A percentile compares a stretch with the other conserved stretches of the same genome.
Evolutionary conservation across 2,888 invertebrate genomes (phyloP).

Genomic region (Hermaeophaga mercurialis): DNA sequence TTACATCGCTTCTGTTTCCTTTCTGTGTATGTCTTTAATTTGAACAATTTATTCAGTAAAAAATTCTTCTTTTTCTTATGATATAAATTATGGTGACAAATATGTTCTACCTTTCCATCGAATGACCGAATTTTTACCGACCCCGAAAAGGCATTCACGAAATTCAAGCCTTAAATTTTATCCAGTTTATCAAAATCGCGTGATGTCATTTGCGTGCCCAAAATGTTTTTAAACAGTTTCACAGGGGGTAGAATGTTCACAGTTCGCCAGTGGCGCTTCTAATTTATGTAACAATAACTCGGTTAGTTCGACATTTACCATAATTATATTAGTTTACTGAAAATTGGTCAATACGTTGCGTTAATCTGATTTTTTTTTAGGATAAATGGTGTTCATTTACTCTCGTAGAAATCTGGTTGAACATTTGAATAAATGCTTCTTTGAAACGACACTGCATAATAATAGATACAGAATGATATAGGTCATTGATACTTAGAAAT

Average conservation of each 20-base stretch:
- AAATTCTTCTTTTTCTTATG: background rate
- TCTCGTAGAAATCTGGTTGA: too few relatives aligned
- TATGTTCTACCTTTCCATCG: background rate
- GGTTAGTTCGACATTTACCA: slow-evolving; percentile 4
- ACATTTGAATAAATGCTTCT: too few relatives aligned
- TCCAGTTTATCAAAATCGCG: slow-evolving; percentile 44
- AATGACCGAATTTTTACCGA: slow-evolving; percentile 21
- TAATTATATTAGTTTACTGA: slow-evolving; percentile 8
- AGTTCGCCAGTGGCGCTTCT: slow-evolving; percentile 35
- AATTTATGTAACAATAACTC: slow-evolving; percentile 19
- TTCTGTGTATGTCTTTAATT: too few relatives aligned
- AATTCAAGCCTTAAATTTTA: slow-evolving; percentile 30
- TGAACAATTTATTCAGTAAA: too few relatives aligned
- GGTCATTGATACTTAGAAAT: too few relatives aligned
- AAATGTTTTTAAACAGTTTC: slow-evolving; percentile 47
- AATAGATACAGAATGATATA: too few relatives aligned
- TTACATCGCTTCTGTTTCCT: too few relatives aligned
- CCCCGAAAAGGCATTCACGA: slow-evolving; percentile 19
- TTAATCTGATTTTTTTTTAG: too few relatives aligned
- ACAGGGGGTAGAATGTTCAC: slow-evolving; percentile 38
- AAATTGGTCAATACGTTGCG: too few relatives aligned
- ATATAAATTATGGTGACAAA: slow-evolving; percentile 15
- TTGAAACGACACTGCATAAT: too few relatives aligned
- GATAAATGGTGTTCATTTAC: too few relatives aligned
- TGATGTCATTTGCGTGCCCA: slow-evolving; percentile 45